Percentiles rank a stretch among this genome's conserved stretches.
Evolutionary conservation across 2,113 vertebrate genomes (phyloP).

Genomic region (Heptranchias perlo): DNA sequence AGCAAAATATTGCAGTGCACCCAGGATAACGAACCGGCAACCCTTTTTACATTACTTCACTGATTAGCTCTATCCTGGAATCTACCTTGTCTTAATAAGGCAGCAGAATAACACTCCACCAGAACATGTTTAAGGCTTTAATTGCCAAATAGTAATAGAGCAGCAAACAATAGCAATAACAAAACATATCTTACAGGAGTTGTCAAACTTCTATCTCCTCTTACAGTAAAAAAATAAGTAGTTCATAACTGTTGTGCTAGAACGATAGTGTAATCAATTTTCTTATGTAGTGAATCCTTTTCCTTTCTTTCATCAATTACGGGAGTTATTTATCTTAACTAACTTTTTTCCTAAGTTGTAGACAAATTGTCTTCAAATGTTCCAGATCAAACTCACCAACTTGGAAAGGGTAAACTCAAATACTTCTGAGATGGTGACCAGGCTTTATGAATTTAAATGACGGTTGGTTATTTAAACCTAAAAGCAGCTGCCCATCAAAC

Average conservation of each 20-base stretch:
- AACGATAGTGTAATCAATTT: not conserved
- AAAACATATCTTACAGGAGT: not conserved
- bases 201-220: not conserved
- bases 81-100: not conserved
- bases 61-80: not conserved
- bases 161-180: not conserved
- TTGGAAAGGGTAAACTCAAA: no score
- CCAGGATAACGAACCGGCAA: not conserved
- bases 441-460: no score
- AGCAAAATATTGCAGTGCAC: not conserved
- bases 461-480: no score
- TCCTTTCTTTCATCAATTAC: not conserved
- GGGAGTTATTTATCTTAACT: not conserved
- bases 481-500: no score
- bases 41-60: not conserved
- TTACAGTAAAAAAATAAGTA: not conserved
- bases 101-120: not conserved
- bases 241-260: not conserved
- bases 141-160: not conserved
- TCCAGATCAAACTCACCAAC: not conserved
- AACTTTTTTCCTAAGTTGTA: not conserved
- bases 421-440: no score
- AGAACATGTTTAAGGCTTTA: not conserved
- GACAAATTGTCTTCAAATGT: not conserved
- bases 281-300: not conserved